Evolutionary conservation across 2,113 vertebrate species (phyloP).

Genomic region (Scartelaos histophorus): DNA sequence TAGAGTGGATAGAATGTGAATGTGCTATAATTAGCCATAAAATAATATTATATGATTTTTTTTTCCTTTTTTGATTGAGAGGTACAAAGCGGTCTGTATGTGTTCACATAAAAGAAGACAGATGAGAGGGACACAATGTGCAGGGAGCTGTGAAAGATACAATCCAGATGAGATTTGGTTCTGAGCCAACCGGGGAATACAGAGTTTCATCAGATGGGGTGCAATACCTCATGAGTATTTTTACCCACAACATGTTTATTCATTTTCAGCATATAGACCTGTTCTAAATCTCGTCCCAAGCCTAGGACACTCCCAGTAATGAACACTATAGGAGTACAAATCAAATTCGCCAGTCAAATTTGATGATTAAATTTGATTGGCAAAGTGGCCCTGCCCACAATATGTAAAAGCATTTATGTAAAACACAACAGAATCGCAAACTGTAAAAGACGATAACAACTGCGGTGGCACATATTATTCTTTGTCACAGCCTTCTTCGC

Average conservation of each 20-base stretch:
- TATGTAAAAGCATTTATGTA: constrained; percentile 46
- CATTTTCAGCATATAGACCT: constrained; percentile 48
- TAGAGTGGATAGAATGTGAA: constrained; percentile 36
- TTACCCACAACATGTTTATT: constrained; percentile 63
- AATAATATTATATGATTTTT: constrained; percentile 21
- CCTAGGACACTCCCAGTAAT: constrained; percentile 47
- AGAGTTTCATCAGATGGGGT: constrained; percentile 52
- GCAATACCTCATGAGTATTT: constrained; percentile 54
- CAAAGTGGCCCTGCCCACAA: constrained; percentile 52
- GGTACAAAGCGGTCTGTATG: constrained; percentile 7
- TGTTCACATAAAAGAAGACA: constrained; percentile 24
- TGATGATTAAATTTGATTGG: constrained; percentile 61
- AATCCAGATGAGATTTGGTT: constrained; percentile 61
- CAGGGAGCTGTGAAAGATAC: constrained; percentile 28
- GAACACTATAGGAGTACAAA: constrained; percentile 26
- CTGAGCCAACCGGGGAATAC: constrained; percentile 55
- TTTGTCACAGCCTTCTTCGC: background rate
- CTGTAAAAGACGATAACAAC: background rate
- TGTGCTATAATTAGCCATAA: constrained; percentile 51
- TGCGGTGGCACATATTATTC: background rate
- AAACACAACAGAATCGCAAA: background rate
- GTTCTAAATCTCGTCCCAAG: constrained; percentile 16
- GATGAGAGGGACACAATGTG: constrained; percentile 40
- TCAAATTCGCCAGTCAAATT: constrained; percentile 55
- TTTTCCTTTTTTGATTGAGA: constrained; percentile 35